Evolutionary conservation across 1,140 invertebrate genomes (phyloP), one percentile per base, ranked within the genome.

Genomic region (Eupeodes corollae): DNA sequence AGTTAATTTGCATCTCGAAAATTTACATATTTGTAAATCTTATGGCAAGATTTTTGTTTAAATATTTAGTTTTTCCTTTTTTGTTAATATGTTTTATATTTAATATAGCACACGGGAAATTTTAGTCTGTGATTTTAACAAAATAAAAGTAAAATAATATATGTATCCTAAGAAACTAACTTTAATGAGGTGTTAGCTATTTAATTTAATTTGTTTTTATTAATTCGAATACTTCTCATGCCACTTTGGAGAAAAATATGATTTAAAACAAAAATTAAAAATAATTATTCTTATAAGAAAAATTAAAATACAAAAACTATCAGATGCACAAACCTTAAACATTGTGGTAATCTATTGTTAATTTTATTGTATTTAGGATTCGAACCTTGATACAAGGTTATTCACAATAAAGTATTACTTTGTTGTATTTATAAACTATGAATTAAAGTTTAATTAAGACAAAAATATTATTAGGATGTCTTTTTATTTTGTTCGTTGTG

Each of bases 371-470:
- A 47, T 42, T 53, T 60, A 64, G 61, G 56, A 64, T 54, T 49
- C 48, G 51, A 53, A 48, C 63, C 63, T 67, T 67, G 63, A 67
- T 67, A 66, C 63, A 67, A 67, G 63, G 63, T 50, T 54, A 54
- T 57, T 39, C 30, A 50, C 38, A 37, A 32, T 37, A 35, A 44
- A 18, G 5, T 35, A 18, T 44, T 18, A 33, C 13, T 14, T 14
- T 43, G 1, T 5, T 5, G 1, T 43, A 31, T 38, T 18, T 12
- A 45, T 33, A 37, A 45, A 38, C 21, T 26, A 26, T 26, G 21
- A 26, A 26, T 26, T n/a, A n/a, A 26, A 26, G 21, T 26, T 26
- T 26, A 26, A 5, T 26, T 26, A 26, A 5, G n/a, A n/a, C n/a
- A n/a, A n/a, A n/a, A n/a, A 5, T 26, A 5, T 26, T 26, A 26